phyloP scores from a whole-genome alignment of 2,113 vertebrate genomes.

The Erythrocercus mccallii region DNA sequence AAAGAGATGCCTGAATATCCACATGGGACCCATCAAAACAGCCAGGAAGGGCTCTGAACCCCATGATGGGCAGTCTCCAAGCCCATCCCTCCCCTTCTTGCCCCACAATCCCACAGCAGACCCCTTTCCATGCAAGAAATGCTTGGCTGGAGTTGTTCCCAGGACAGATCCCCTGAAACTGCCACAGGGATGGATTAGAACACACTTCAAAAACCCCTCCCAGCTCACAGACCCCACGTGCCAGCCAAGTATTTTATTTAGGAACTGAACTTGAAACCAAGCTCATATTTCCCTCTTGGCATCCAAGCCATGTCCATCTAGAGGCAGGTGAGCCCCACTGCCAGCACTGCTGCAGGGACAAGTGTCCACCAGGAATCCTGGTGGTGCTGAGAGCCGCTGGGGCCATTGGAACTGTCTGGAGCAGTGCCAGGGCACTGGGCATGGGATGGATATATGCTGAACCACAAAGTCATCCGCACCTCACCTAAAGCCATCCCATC shows the following conservation, averaged over 20 bases:
- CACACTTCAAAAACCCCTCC: background rate
- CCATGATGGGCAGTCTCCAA: fast-evolving
- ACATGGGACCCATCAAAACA: background rate
- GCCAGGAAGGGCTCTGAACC: background rate
- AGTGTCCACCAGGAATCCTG: background rate
- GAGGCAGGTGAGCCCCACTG: background rate
- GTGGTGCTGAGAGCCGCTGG: background rate
- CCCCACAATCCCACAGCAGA: background rate
- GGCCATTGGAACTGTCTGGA: fast-evolving
- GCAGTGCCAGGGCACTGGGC: background rate
- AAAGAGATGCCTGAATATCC: background rate
- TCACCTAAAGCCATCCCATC: background rate
- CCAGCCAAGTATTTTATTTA: background rate
- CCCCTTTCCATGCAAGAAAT: background rate
- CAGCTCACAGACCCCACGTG: background rate
- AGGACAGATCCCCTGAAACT: background rate
- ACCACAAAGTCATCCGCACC: background rate
- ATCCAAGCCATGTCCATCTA: background rate
- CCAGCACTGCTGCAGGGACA: background rate
- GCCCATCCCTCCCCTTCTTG: background rate
- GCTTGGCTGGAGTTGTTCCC: too few relatives aligned
- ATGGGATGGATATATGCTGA: too few relatives aligned
- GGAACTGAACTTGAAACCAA: background rate
- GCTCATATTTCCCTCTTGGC: background rate
- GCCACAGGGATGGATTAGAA: background rate